Base-by-base conservation (phyloP, 2,113 vertebrate species). In the Gyps fulvus region DNA sequence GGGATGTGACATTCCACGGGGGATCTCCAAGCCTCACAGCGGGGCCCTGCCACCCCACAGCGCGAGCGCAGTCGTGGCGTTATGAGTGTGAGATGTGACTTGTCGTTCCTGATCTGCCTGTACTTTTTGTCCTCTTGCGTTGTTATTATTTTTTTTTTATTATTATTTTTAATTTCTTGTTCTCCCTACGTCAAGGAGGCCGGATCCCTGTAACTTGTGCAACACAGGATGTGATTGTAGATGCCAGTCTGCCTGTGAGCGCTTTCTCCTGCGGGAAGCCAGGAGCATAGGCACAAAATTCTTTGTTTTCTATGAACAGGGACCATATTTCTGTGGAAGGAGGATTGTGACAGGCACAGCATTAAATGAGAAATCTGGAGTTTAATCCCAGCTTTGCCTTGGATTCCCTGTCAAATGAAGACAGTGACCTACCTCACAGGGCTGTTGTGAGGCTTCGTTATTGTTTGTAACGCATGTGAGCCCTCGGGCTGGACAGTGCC, bases 361-460 rank as follows among this genome's bases (percentile, higher is more conserved):
- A 4, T 20, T 52, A 47, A 22, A 17, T 2, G 45, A 52, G 70
- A 57, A 88, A 45, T 8, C 63, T 38, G 77, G 63, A 82, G 66
- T 76, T 74, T 38, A 42, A 79, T 50, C 81, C 90, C 84, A 54
- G 94, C 77, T 84, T 81, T 70, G 85, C 94, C 95, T 89, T 66
- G 94, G 92, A 65, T 83, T 81, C 95, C 87, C 93, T 73, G 84
- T 89, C 91, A 16, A 13, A 13, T 45, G 92, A 34, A 84, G 94
- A 93, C 91, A 66, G 93, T n/a, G 90, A 95, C 91, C 84, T 95
- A 90, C 94, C 89, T 97, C 91, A 80, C 87, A 87, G 92, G 92
- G 87, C 82, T 95, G 96, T 83, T 93, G 93, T 93, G 96, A 96
- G 88, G 90, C 50, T 43, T n/a, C 26, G 13, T 50, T 27, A 11